Evolutionary conservation across 92 coral and sea anemone genomes (phyloP), one percentile per base, ranked within the genome.

Genomic region (Ricordea florida): DNA sequence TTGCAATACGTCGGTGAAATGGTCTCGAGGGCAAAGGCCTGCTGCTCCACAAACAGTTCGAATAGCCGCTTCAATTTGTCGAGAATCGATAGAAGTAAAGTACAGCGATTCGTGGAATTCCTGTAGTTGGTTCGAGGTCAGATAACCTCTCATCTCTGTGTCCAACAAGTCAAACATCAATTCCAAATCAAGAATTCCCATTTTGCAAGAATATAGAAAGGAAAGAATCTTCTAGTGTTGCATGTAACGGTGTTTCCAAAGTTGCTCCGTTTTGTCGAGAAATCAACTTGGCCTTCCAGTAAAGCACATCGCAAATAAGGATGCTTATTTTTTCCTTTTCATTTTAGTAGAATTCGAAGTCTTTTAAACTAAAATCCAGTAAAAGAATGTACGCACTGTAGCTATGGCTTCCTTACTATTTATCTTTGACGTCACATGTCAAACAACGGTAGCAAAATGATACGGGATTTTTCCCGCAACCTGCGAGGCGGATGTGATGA

Each of bases 121-220:
- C 33, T 78, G 86, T 6, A 94, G 87, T 69, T 94, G 97, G 28
- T 77, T 83, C 31, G 89, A 55, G 24, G 93, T 86, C 38, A 94
- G 34, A 72, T 82, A 92, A 0, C 98, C 97, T 23, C 77, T 67
- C 57, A 89, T 51, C 10, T 79, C 85, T 7, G 97, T 89, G 66
- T 94, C 98, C 51, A 94, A 65, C 36, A 92, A 75, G 56, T 94
- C 98, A 45, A 94, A 94, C 97, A 94, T 92, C 40, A 92, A 36
- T 45, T 92, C 97, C 79, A 92, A 66, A 28, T 94, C 98, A 6
- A 90, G 93, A 63, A 94, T 89, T 11, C 98, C 98, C 98, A 94
- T 94, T 48, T 89, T 89, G 26, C 58, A 40, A 26, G 45, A 25
- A n/a, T 13, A 53, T 27, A 6, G 28, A 13, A 35, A 42, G 56